Conservation (phyloP, 2,888 invertebrate species). For the Drosophila paracracens region DNA sequence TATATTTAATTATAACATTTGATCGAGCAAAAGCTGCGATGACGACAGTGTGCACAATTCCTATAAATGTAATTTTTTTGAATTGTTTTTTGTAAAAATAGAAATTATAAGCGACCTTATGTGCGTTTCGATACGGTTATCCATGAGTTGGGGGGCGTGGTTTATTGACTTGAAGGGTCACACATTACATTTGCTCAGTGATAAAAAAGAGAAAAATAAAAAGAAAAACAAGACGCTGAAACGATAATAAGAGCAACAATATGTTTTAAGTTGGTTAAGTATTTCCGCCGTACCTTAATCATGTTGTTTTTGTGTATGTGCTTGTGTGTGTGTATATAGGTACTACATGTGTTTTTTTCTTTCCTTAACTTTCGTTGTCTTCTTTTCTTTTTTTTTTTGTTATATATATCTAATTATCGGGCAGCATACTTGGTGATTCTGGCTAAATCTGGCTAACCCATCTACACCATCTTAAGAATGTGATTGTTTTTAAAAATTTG, state of each 20-base stretch:
- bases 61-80: slow-evolving; percentile 35
- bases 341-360: slow-evolving; percentile 14
- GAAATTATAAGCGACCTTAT: slow-evolving; percentile 82
- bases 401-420: slow-evolving; percentile 3
- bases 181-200: slow-evolving; percentile 80
- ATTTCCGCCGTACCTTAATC: slow-evolving; percentile 70
- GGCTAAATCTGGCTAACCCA: slow-evolving; percentile 5
- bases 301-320: slow-evolving; percentile 39
- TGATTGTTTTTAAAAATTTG: neutral
- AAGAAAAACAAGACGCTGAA: slow-evolving; percentile 83
- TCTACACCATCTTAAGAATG: slow-evolving; percentile 7
- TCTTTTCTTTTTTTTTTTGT: neutral
- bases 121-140: slow-evolving; percentile 76
- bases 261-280: slow-evolving; percentile 77
- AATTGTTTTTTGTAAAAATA: slow-evolving; percentile 56
- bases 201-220: slow-evolving; percentile 81
- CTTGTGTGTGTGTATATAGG: slow-evolving; percentile 26
- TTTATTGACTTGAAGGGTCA: slow-evolving; percentile 78
- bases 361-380: slow-evolving; percentile 2
- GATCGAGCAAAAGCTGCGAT: neutral
- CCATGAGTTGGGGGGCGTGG: slow-evolving; percentile 77
- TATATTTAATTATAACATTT: neutral
- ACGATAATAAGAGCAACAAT: slow-evolving; percentile 84
- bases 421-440: slow-evolving; percentile 3
- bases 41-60: slow-evolving; percentile 59